Base-by-base conservation (phyloP, 2,888 invertebrate species). In the Ypsolopha scabrella region DNA sequence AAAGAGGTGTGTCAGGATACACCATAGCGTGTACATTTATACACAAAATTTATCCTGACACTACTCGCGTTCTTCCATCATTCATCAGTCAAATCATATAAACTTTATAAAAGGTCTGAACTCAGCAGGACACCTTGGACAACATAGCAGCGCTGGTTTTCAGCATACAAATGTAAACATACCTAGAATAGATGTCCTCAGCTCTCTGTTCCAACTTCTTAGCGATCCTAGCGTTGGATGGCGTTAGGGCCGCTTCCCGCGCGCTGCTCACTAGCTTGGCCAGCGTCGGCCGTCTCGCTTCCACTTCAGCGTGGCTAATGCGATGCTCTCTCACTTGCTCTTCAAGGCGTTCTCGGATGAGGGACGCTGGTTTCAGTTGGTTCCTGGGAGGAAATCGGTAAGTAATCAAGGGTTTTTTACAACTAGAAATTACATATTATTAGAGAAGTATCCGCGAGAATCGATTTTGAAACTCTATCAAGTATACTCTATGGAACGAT, bases 281-380 rank as follows among this genome's bases (percentile, higher is more conserved):
- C 35, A 98, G 91, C 61, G 95, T 94, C 10, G 93, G 91, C 6
- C 94, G 91, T 62, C 97, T 94, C 37, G 93, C 94, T 62, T 95
- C 95, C 52, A 97, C 87, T 72, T 98, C 98, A 0, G 92, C 89
- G 64, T 94, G 91, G 39, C 95, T 87, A 14, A 93, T 87, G 60
- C 94, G 91, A 58, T 97, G 96, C 65, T 96, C 96, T 35, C 96
- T 91, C 6, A 96, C 88, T 77, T 98, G 97, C 65, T 96, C 95
- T 67, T 96, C 95, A 8, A 97, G 87, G 43, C 95, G 92, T 68
- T 96, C 96, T 67, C 92, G 93, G 59, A 95, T 93, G 1, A 98
- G 86, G 4, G 96, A 97, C 0, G 96, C 96, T 1, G 96, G 95
- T 57, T 94, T 91, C 64, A 90, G 89, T 64, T 94, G 90, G 52